Percentiles rank a stretch among this genome's conserved stretches.
These are phyloP conservation scores for Mellilla xanthometata DNA, from an alignment of 2,888 invertebrate genomes.

Conservation along the genomic window DNA sequence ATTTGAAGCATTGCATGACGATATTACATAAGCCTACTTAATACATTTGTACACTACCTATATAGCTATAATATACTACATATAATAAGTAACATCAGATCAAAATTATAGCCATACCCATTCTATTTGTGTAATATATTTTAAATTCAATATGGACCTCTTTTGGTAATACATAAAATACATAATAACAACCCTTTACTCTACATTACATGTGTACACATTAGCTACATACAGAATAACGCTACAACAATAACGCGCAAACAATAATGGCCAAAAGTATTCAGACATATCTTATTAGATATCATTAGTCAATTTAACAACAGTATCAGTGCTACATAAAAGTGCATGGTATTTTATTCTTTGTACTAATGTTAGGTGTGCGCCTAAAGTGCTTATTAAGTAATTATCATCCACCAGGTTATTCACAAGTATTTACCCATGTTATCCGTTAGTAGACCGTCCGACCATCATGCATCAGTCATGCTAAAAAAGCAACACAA, in stretches of 20 bases:
- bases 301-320: slow-evolving; percentile 5
- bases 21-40: too few relatives aligned
- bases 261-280: slow-evolving; percentile 2
- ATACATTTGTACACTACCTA: too few relatives aligned
- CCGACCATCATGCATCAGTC: slow-evolving; percentile 47
- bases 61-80: too few relatives aligned
- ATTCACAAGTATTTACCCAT: slow-evolving; percentile 22
- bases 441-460: slow-evolving; percentile 40
- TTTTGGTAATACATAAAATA: too few relatives aligned
- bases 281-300: background rate
- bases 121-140: too few relatives aligned
- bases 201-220: background rate
- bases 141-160: too few relatives aligned
- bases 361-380: slow-evolving; percentile 26
- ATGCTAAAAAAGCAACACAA: slow-evolving; percentile 78
- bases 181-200: background rate
- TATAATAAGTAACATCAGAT: too few relatives aligned
- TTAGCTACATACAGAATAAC: background rate
- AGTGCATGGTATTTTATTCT: slow-evolving; percentile 71
- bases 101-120: slow-evolving; percentile 15
- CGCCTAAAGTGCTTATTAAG: slow-evolving; percentile 25
- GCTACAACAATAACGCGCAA: background rate
- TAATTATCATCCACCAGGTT: slow-evolving; percentile 14
- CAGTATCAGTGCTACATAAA: slow-evolving; percentile 17
- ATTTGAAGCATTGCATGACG: slow-evolving; percentile 16